A percentile compares a stretch with the other conserved stretches of the same genome.
These are phyloP conservation scores for Taenioides sp. DNA, from an alignment of 2,797 vertebrate genomes.

Conservation along the genomic window DNA sequence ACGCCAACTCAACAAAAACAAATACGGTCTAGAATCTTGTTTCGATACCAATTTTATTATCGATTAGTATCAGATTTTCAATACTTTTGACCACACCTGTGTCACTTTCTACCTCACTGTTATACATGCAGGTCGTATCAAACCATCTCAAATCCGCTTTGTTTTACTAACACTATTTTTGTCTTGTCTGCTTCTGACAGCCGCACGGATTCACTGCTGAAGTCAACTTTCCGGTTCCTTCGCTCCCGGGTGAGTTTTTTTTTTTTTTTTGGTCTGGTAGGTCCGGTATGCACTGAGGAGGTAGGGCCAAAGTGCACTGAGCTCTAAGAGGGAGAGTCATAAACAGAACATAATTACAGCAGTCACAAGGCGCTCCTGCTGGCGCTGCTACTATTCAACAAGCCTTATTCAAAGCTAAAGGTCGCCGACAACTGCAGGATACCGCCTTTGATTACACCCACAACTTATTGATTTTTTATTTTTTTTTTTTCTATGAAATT, in stretches of 20 bases:
- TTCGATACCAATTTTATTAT: too few species aligned
- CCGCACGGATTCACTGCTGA: neutral
- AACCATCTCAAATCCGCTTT: neutral
- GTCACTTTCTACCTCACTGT: neutral
- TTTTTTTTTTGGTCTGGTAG: conserved; percentile 5
- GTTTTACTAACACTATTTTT: neutral
- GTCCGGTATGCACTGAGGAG: neutral
- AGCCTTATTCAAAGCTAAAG: neutral
- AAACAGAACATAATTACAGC: conserved; percentile 12
- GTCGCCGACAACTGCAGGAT: neutral
- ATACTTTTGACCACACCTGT: neutral
- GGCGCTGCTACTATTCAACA: neutral
- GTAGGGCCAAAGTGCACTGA: conserved; percentile 13
- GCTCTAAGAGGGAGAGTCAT: conserved; percentile 11
- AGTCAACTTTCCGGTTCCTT: conserved; percentile 8
- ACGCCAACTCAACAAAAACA: too few species aligned
- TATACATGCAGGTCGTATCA: neutral
- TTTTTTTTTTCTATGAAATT: neutral
- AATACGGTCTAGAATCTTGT: too few species aligned
- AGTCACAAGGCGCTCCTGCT: conserved; percentile 10
- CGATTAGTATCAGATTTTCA: too few species aligned
- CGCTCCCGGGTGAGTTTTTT: neutral
- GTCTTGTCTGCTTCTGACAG: neutral
- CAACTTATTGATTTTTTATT: neutral
- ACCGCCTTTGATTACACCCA: neutral